Conservation (phyloP, 2,888 invertebrate genomes). For the Hololepta plana region DNA sequence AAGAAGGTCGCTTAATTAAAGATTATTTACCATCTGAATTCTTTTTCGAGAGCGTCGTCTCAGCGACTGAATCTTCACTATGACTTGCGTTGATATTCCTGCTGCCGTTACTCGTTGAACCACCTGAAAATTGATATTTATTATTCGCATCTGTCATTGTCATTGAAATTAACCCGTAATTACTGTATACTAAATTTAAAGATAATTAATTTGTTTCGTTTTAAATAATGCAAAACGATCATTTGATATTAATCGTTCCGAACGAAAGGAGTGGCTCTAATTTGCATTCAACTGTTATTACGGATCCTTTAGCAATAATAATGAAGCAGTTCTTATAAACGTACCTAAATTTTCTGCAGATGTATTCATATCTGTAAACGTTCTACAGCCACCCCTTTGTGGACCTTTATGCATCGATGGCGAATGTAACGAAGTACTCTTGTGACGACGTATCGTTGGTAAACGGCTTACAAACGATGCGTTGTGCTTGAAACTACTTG, state of each 20-base stretch:
- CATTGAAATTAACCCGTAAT: no score
- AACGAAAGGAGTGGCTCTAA: no score
- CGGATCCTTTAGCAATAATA: constrained; percentile 6
- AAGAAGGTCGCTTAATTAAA: constrained; percentile 3
- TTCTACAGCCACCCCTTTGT: constrained; percentile 27
- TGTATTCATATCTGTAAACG: constrained; percentile 53
- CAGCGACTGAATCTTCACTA: constrained; percentile 68
- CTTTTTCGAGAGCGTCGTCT: constrained; percentile 62
- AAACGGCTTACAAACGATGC: constrained; percentile 82
- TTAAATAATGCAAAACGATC: no score
- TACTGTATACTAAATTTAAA: no score
- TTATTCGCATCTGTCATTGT: no score
- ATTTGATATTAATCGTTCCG: no score
- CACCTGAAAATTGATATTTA: constrained; percentile 9
- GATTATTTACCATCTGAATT: constrained; percentile 64
- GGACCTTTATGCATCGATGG: constrained; percentile 41
- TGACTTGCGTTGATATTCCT: constrained; percentile 49
- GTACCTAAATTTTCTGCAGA: constrained; percentile 60
- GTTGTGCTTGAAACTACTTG: constrained; percentile 81
- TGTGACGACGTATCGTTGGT: constrained; percentile 71
- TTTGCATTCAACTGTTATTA: no score
- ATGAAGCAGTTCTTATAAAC: constrained; percentile 7
- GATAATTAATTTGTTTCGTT: no score
- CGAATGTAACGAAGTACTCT: constrained; percentile 60
- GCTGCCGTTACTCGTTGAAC: constrained; percentile 29